phyloP scores from a whole-genome alignment of 2,113 vertebrate species.

The Callospermophilus lateralis region DNA sequence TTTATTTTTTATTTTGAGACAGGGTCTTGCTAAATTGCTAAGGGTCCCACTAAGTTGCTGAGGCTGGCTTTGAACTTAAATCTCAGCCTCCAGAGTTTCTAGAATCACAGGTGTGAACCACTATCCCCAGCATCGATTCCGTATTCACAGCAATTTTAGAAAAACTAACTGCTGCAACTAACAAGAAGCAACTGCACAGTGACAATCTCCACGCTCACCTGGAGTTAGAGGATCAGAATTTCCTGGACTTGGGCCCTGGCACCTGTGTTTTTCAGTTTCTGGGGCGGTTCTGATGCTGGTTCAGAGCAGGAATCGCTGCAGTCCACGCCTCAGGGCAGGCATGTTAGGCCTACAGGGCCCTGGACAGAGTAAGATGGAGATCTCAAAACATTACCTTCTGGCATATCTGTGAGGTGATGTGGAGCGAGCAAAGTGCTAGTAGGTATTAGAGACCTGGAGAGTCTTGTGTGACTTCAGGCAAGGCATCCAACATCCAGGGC shows the following conservation, averaged over 20 bases:
- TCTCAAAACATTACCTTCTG: neutral
- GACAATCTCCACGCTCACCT: neutral
- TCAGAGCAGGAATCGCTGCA: neutral
- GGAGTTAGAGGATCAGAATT: neutral
- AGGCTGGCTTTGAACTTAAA: too few relatives aligned
- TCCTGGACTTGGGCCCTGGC: neutral
- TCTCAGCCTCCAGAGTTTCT: too few relatives aligned
- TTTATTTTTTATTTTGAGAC: too few relatives aligned
- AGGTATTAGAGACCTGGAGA: neutral
- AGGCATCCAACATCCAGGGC: neutral
- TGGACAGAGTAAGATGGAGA: neutral
- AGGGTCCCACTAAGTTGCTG: too few relatives aligned
- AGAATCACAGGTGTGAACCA: too few relatives aligned
- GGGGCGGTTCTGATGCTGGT: neutral
- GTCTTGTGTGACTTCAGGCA: neutral
- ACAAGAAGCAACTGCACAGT: neutral
- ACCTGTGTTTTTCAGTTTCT: neutral
- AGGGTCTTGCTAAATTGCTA: too few relatives aligned
- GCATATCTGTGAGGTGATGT: neutral
- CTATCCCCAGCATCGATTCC: neutral
- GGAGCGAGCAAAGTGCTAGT: neutral
- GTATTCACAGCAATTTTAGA: neutral
- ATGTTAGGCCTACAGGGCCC: neutral
- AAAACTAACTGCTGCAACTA: accelerated
- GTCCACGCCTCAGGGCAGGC: neutral